Base-by-base conservation (phyloP, 2,113 vertebrate species). In the Paratilapia polleni region DNA sequence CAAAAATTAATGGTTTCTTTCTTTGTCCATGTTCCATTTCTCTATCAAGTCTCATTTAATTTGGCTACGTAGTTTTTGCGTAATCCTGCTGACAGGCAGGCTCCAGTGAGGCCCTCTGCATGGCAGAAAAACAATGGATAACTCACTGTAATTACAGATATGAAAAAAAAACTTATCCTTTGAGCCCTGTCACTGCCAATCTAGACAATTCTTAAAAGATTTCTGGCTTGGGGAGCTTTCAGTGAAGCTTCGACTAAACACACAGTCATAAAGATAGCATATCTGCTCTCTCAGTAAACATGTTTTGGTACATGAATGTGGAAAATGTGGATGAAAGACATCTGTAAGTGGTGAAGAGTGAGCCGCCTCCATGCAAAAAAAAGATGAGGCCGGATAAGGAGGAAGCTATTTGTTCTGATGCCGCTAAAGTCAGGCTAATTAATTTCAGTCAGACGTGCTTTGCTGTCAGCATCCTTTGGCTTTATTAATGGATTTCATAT, bases 361-460 rank as follows among this genome's bases (percentile, higher is more conserved):
- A 73, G 60, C 76, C 8, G 12, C 52, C 68, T 49, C 66, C 13
- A 28, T 87, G 66, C 75, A 77, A 78, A 75, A 78, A 75, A 61
- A 80, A 36, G 64, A 87, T 86, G 85, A 83, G 77, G 66, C 77
- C 2, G 47, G 82, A 90, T 86, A 86, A 89, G 86, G 75, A 82
- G 70, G 28, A 66, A 68, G 76, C 41, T 68, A 49, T 89, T 91
- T 89, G 84, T 90, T 81, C 52, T 59, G 82, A 85, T 17, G 64
- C 60, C 17, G 73, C 87, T 78, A 43, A 80, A 88, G 78, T 74
- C 81, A 12, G 22, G 81, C 78, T 87, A 82, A 93, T 92, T 92
- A 74, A 91, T 92, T 91, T 85, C 83, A 87, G 78, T 54, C 66
- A 85, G 82, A 82, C 9, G 41, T 61, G 64, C 83, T 81, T 85